phyloP scores from a whole-genome alignment of 2,888 invertebrate genomes.

The Embidobia sp. region DNA sequence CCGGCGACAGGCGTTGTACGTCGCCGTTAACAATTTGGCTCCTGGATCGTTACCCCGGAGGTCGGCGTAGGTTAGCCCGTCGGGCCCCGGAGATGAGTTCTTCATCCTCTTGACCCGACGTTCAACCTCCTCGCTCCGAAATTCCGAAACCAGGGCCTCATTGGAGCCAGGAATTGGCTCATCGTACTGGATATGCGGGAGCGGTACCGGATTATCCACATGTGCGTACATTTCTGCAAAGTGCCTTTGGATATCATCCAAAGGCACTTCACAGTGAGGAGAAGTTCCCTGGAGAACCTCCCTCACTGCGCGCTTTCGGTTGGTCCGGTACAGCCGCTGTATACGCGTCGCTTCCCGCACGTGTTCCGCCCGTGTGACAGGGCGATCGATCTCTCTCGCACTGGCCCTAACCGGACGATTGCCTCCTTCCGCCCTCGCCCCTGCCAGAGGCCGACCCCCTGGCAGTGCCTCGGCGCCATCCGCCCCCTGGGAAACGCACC shows the following conservation, averaged over 20 bases:
- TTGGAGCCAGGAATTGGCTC: background rate
- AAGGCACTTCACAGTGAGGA: conserved; percentile 27
- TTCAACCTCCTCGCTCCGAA: conserved; percentile 8
- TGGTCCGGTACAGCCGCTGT: conserved; percentile 38
- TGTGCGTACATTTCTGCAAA: conserved; percentile 21
- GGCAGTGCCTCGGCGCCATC: background rate
- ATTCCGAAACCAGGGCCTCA: conserved; percentile 9
- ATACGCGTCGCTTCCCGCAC: conserved; percentile 28
- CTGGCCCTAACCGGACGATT: background rate
- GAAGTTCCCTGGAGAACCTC: conserved; percentile 51
- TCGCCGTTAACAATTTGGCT: conserved; percentile 43
- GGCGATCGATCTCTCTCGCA: background rate
- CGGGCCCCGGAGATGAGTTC: conserved; percentile 51
- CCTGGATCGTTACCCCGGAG: conserved; percentile 61
- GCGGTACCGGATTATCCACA: background rate
- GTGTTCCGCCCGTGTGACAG: conserved; percentile 1
- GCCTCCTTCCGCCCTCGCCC: background rate
- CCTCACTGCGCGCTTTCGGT: conserved; percentile 48
- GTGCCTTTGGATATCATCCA: conserved; percentile 22
- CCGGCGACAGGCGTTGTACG: conserved; percentile 57
- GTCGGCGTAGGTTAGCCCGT: conserved; percentile 56
- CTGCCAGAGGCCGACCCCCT: background rate
- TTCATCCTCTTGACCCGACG: conserved; percentile 38
- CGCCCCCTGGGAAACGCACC: background rate
- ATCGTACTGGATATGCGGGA: conserved; percentile 24